Evolutionary conservation across 2,797 vertebrate genomes (phyloP).

Genomic region (Argya squamiceps): DNA sequence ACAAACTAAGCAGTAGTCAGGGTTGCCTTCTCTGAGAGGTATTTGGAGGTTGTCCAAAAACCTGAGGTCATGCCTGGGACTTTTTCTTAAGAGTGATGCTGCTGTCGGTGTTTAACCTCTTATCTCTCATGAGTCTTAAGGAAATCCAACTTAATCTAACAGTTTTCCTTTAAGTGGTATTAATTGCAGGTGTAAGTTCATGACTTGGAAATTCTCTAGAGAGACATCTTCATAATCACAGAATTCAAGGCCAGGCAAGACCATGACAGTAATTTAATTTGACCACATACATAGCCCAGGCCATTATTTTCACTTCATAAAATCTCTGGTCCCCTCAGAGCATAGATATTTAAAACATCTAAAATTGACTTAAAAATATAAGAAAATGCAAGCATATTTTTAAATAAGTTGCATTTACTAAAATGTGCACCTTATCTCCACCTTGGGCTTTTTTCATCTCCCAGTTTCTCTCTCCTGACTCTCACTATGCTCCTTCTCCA

Average conservation of each 20-base stretch:
- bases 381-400: background rate
- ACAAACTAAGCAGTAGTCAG: background rate
- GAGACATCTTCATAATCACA: background rate
- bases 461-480: background rate
- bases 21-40: background rate
- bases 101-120: background rate
- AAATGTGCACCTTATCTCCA: background rate
- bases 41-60: conserved; percentile 22
- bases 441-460: background rate
- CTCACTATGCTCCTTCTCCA: background rate
- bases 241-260: background rate
- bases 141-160: background rate
- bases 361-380: background rate
- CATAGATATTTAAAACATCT: background rate
- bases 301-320: background rate
- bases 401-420: background rate
- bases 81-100: background rate
- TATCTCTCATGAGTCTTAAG: background rate
- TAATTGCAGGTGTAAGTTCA: conserved; percentile 5
- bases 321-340: background rate
- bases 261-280: background rate
- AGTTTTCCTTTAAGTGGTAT: background rate
- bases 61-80: background rate
- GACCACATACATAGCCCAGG: background rate
- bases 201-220: background rate